These are phyloP conservation scores for Pilophorus perplexus DNA, from an alignment of 2,888 invertebrate genomes.

Conservation along the genomic window DNA sequence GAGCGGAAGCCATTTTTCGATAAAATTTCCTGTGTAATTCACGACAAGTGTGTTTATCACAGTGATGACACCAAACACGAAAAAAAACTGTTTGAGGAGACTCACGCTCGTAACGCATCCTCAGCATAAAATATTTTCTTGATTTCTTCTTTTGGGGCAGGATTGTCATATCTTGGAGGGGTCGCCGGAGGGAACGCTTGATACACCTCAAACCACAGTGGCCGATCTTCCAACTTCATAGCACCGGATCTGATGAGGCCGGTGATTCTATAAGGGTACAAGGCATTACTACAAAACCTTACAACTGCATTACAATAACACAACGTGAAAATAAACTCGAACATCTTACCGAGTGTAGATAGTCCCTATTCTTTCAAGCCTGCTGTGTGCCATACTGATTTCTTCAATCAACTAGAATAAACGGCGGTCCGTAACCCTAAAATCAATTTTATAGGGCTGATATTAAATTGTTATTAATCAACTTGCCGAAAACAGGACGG, in stretches of 20 bases:
- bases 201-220: slow-evolving; percentile 91
- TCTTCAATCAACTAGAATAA: too few species aligned
- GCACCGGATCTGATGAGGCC: slow-evolving; percentile 79
- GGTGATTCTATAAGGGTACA: slow-evolving; percentile 60
- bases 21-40: slow-evolving; percentile 20
- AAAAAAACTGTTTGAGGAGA: slow-evolving; percentile 45
- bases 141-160: slow-evolving; percentile 61
- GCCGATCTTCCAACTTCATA: slow-evolving; percentile 75
- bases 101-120: slow-evolving; percentile 81
- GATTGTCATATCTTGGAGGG: slow-evolving; percentile 74
- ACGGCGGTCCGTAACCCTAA: too few species aligned
- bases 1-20: background rate
- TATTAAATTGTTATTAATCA: too few species aligned
- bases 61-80: background rate
- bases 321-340: background rate
- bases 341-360: slow-evolving; percentile 63
- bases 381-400: slow-evolving; percentile 64
- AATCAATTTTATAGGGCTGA: too few species aligned
- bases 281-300: background rate
- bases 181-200: slow-evolving; percentile 83
- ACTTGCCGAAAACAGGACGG: too few species aligned
- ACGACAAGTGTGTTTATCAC: background rate
- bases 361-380: slow-evolving; percentile 71
- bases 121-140: slow-evolving; percentile 77
- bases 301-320: background rate